phyloP scores from a whole-genome alignment of 2,888 invertebrate species.

The Glyphotaelius pellucidus region DNA sequence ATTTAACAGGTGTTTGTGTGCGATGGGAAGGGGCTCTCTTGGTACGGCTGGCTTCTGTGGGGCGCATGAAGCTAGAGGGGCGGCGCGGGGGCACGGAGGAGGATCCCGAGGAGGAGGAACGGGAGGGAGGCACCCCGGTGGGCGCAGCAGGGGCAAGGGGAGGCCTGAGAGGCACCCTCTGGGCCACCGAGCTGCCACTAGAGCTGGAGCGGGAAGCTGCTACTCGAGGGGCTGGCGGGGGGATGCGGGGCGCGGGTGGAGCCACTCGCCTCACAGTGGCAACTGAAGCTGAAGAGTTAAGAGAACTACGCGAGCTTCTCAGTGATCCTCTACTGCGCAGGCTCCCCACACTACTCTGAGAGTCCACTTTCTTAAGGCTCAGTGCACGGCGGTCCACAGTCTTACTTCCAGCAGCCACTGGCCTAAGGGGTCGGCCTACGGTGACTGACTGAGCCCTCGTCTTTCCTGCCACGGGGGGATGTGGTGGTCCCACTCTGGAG shows the following conservation, averaged over 20 bases:
- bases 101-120: conserved; percentile 78
- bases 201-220: conserved; percentile 68
- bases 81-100: conserved; percentile 72
- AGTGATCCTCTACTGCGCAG: conserved; percentile 81
- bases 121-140: conserved; percentile 77
- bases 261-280: conserved; percentile 84
- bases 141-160: conserved; percentile 78
- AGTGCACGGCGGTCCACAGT: conserved; percentile 70
- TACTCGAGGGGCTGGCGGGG: conserved; percentile 73
- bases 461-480: conserved; percentile 53
- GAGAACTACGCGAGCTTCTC: conserved; percentile 88
- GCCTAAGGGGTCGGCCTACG: conserved; percentile 74
- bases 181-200: conserved; percentile 67
- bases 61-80: conserved; percentile 89
- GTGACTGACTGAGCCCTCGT: conserved; percentile 67
- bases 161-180: conserved; percentile 67
- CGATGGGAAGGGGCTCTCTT: conserved; percentile 56
- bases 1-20: conserved; percentile 54
- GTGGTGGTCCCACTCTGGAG: conserved; percentile 40
- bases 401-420: conserved; percentile 72
- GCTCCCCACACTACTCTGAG: conserved; percentile 65
- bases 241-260: conserved; percentile 76
- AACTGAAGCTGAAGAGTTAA: conserved; percentile 88
- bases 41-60: conserved; percentile 85
- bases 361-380: conserved; percentile 67